Evolutionary conservation across 2,888 invertebrate genomes (phyloP).

Genomic region (Cremastobaeus sp.): DNA sequence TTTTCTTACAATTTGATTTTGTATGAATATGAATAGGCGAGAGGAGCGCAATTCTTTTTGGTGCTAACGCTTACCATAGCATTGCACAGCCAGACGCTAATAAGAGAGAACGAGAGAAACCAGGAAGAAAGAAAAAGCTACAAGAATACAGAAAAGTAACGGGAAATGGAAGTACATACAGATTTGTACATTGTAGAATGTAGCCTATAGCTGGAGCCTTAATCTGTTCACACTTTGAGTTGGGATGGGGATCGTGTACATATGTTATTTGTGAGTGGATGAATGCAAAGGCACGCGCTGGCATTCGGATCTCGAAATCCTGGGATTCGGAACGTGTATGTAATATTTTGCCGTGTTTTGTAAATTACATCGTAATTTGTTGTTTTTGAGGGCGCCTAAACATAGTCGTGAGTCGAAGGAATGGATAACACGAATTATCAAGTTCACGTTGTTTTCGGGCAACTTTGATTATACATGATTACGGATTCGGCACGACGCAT

Average conservation of each 20-base stretch:
- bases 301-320: constrained; percentile 69
- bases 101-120: background rate
- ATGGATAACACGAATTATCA: background rate
- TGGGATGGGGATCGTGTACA: constrained; percentile 76
- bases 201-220: constrained; percentile 79
- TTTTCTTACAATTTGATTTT: constrained; percentile 24
- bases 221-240: constrained; percentile 77
- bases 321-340: constrained; percentile 72
- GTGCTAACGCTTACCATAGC: constrained; percentile 77
- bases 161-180: constrained; percentile 73
- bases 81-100: constrained; percentile 77
- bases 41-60: constrained; percentile 68
- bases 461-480: constrained; percentile 41
- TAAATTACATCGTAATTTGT: constrained; percentile 71
- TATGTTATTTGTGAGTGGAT: constrained; percentile 77
- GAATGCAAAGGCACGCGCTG: constrained; percentile 72
- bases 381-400: constrained; percentile 54
- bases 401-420: constrained; percentile 37
- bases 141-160: constrained; percentile 45
- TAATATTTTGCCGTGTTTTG: constrained; percentile 70
- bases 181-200: constrained; percentile 78
- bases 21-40: background rate
- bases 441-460: constrained; percentile 5
- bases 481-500: background rate
- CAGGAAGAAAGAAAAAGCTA: constrained; percentile 40